Base-by-base conservation (phyloP, 2,888 invertebrate genomes). In the Agriopis aurantiaria region DNA sequence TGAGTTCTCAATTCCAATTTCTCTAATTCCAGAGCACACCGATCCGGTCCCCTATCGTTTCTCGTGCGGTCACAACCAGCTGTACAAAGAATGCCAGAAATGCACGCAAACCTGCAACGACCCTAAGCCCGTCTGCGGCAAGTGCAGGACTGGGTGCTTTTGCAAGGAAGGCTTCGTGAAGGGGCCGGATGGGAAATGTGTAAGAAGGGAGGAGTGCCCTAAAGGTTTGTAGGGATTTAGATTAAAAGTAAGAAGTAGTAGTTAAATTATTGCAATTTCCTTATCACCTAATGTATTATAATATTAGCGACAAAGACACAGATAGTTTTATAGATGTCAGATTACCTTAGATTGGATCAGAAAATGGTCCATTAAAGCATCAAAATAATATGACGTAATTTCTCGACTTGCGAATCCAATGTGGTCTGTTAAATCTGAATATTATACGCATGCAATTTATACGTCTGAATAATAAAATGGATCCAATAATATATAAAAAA, bases 61-160 rank as follows among this genome's bases (percentile, higher is more conserved):
- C 73, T 78, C 80, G 17, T 91, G 91, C 68, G 83, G 82, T 0
- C 68, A 70, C 0, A 79, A 84, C 77, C 85, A 90, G 72, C 80
- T 82, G 0, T 91, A 85, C 80, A 85, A 80, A 45, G 67, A 73
- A 2, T 91, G 89, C 62, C 88, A 88, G 75, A 86, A 78, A 68
- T 77, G 77, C 46, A 58, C 55, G 9, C 65, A 60, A 17, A 84
- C 85, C 49, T 91, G 91, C 75, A 79, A 75, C 41, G 79, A 85
- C 65, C 85, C 85, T 0, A 80, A 80, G 48, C 88, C 86, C 0
- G 46, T 59, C 0, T 88, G 90, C 17, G 77, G 78, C 0, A 71
- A 80, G 10, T 88, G 91, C 71, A 71, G 69, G 0, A 73, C 75
- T 3, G 92, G 91, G 0, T 92, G 92, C 76, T 88, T 88, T 80